Conservation (phyloP, 2,797 vertebrate genomes). For the Pipistrellus pipistrellus region DNA sequence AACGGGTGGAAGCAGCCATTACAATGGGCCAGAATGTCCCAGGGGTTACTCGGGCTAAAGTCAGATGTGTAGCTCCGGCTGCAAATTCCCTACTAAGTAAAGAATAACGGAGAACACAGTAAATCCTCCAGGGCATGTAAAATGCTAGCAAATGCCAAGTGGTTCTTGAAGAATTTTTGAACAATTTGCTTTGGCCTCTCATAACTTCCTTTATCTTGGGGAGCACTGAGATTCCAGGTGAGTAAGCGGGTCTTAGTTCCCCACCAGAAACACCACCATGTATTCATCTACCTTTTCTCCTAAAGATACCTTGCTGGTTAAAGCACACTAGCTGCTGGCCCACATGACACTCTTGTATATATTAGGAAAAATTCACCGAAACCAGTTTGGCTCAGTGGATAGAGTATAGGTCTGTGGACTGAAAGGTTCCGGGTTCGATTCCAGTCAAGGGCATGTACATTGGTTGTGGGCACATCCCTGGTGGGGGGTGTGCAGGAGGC, state of each 20-base stretch:
- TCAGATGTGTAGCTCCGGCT: background rate
- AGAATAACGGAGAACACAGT: background rate
- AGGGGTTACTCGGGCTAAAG: background rate
- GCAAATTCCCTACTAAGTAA: background rate
- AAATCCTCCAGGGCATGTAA: background rate
- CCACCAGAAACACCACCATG: background rate
- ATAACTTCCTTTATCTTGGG: background rate
- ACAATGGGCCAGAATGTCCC: background rate
- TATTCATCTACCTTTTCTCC: background rate
- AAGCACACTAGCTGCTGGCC: background rate
- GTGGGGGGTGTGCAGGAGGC: too few relatives aligned
- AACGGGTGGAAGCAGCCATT: background rate
- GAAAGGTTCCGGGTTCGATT: too few relatives aligned
- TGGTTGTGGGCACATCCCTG: too few relatives aligned
- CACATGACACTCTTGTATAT: background rate
- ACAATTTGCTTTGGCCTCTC: background rate
- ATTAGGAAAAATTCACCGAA: too few relatives aligned
- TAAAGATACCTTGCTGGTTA: background rate
- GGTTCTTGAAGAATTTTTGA: slow-evolving; percentile 3
- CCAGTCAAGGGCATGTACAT: too few relatives aligned
- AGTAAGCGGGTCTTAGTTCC: background rate
- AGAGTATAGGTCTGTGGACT: too few relatives aligned
- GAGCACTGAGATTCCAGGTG: background rate
- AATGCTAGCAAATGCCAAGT: background rate
- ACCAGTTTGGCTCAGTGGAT: too few relatives aligned